phyloP scores from a whole-genome alignment of 2,797 vertebrate genomes.

The Paramormyrops hopkinsi region DNA sequence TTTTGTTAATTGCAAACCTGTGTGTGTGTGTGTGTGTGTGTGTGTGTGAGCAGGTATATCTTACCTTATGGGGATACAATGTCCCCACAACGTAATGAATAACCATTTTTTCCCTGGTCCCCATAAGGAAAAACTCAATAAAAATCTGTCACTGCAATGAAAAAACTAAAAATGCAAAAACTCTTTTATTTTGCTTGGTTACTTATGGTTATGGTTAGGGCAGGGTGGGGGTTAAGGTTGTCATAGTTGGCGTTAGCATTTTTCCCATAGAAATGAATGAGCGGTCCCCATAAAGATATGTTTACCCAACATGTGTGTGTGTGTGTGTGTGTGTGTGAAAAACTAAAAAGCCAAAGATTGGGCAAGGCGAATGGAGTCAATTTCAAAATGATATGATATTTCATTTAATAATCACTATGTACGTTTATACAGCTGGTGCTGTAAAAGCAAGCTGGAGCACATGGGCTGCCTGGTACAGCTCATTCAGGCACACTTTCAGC shows the following conservation, averaged over 20 bases:
- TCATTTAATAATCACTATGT: background rate
- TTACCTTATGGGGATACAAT: background rate
- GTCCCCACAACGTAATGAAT: background rate
- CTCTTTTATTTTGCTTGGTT: background rate
- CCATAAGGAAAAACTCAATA: background rate
- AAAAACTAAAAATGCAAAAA: background rate
- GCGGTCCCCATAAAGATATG: background rate
- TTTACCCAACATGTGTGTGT: background rate
- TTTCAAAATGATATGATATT: background rate
- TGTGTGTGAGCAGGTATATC: background rate
- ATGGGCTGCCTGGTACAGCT: slow-evolving; percentile 49
- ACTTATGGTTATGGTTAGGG: background rate
- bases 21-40: background rate
- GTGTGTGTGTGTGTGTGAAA: background rate
- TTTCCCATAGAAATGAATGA: background rate
- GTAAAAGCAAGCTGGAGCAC: slow-evolving; percentile 42
- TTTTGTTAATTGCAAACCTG: background rate
- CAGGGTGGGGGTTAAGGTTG: background rate
- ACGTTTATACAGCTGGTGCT: background rate
- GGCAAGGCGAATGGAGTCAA: background rate
- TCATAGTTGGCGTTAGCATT: background rate
- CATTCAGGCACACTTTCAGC: slow-evolving; percentile 52
- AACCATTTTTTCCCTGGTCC: background rate
- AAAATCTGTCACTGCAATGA: background rate
- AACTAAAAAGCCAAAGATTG: background rate